Evolutionary conservation across 2,888 invertebrate species (phyloP).

Genomic region (Caenorhabditis angaria): DNA sequence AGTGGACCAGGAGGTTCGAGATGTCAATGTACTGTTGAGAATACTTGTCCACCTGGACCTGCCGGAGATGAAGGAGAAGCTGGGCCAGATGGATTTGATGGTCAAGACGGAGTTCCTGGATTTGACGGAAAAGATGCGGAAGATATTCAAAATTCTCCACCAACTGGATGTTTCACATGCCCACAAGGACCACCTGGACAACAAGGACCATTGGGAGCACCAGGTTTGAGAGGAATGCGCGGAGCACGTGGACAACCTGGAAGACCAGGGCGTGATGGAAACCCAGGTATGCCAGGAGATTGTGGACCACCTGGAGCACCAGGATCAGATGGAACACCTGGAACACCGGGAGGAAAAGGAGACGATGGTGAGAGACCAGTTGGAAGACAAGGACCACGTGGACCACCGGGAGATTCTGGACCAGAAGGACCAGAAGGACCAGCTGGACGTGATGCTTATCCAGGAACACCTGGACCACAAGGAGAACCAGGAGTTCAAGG

Average conservation of each 20-base stretch:
- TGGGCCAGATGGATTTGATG: slow-evolving; percentile 56
- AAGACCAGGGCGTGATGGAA: slow-evolving; percentile 60
- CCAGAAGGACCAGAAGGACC: slow-evolving; percentile 52
- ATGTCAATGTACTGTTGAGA: slow-evolving; percentile 56
- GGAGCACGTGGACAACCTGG: slow-evolving; percentile 62
- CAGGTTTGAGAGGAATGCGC: slow-evolving; percentile 66
- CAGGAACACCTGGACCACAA: slow-evolving; percentile 52
- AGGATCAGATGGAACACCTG: slow-evolving; percentile 61
- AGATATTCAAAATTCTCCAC: slow-evolving; percentile 61
- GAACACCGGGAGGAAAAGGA: slow-evolving; percentile 63
- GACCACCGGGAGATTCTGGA: slow-evolving; percentile 61
- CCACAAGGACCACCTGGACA: slow-evolving; percentile 58
- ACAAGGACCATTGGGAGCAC: slow-evolving; percentile 55
- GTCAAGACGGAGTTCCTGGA: slow-evolving; percentile 60
- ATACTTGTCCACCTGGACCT: slow-evolving; percentile 64
- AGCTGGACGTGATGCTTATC: slow-evolving; percentile 52
- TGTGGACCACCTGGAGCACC: slow-evolving; percentile 59
- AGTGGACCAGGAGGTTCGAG: slow-evolving; percentile 21
- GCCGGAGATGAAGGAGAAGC: slow-evolving; percentile 52
- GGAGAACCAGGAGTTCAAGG: slow-evolving; percentile 62
- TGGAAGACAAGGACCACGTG: slow-evolving; percentile 61
- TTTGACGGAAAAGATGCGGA: slow-evolving; percentile 64
- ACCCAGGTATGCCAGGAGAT: slow-evolving; percentile 59
- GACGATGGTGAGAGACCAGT: slow-evolving; percentile 66
- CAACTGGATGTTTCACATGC: slow-evolving; percentile 65